Conservation (phyloP, 2,113 vertebrate genomes). For the Paradoxurus hermaphroditus region DNA sequence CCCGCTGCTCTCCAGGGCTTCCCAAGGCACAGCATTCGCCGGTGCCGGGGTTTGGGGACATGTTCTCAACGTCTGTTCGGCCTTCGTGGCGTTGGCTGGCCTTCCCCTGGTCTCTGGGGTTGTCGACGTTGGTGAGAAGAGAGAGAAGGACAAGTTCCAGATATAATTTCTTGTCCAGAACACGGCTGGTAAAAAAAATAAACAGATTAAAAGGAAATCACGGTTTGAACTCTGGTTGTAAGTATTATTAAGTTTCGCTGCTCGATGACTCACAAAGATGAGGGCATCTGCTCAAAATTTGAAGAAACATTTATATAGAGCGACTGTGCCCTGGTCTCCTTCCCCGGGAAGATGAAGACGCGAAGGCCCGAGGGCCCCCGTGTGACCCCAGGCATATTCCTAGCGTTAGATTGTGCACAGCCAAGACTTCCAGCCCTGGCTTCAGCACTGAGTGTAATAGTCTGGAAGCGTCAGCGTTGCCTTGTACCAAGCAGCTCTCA, state of each 20-base stretch:
- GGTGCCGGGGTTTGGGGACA: accelerated
- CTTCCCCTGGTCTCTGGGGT: not conserved
- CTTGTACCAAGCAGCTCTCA: not conserved
- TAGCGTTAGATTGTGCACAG: not conserved
- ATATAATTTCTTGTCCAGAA: not conserved
- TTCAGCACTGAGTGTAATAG: not conserved
- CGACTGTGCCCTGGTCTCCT: not conserved
- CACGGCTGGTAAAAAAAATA: not conserved
- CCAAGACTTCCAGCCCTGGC: not conserved
- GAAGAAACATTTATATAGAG: not conserved
- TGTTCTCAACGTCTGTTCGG: not conserved
- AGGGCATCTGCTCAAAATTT: not conserved
- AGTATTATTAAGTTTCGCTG: not conserved
- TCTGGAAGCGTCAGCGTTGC: not conserved
- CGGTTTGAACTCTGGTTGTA: not conserved
- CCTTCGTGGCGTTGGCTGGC: not conserved
- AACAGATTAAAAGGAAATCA: not conserved
- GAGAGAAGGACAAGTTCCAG: accelerated
- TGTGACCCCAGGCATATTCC: not conserved
- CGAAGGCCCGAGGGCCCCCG: not conserved
- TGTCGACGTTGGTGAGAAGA: not conserved
- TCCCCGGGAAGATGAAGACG: not conserved
- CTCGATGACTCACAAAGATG: conserved; percentile 30
- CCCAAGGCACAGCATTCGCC: not conserved
- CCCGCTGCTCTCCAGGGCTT: not conserved